Base-by-base conservation (phyloP, 2,888 invertebrate species). In the Junonia oenone region DNA sequence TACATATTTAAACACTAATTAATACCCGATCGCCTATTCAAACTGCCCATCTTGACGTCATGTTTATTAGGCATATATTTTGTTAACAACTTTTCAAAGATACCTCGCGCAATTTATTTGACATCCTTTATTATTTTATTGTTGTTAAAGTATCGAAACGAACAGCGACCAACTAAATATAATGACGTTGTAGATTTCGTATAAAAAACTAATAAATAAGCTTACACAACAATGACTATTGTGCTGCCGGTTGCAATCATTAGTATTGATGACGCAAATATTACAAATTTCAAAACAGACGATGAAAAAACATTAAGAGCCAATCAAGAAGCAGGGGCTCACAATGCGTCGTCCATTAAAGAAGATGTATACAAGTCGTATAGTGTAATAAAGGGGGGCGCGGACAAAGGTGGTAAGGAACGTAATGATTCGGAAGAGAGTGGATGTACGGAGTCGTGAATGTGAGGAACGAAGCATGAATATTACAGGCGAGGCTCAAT, bases 401-500 rank as follows among this genome's bases (percentile, higher is more conserved):
- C 78, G 73, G 76, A 87, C 81, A 89, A 87, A 84, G 77, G 81
- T 72, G 68, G 71, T 79, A 78, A 76, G 74, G 81, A 78, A 79
- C 78, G 83, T 90, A 90, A 90, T 90, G 89, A 89, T 85, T 88
- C 78, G 89, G 87, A 89, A 89, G 83, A 79, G 81, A 83, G 83
- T 84, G 80, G 79, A 80, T 80, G 82, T 78, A 73, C 63, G 60
- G 59, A 67, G 67, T 67, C 76, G 80, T 85, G 82, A 86, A 87
- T 88, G 83, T 76, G 76, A 77, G 76, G 84, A 83, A 76, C 74
- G 79, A 81, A 76, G 76, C 87, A 81, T 88, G 83, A 87, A 90
- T 83, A 87, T 89, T 83, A 86, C 85, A 86, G 78, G 76, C 75
- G 73, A 74, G 73, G 78, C 72, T 82, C 86, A 83, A 82, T 83